Conservation (phyloP, 2,797 vertebrate species). For the Chiloscyllium punctatum region DNA sequence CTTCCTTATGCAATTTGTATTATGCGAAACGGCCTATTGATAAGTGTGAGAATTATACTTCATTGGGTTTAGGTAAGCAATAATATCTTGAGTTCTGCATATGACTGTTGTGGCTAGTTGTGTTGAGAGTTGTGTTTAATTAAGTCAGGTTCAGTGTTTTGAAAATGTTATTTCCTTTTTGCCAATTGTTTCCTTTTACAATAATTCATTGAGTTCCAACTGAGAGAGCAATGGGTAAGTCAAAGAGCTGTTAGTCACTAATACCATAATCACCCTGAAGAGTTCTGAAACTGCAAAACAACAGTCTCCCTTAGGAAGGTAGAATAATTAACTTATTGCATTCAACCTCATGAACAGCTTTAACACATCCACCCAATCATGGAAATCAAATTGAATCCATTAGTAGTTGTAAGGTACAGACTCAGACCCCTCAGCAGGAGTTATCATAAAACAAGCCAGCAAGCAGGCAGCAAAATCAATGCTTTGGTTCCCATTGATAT, state of each 20-base stretch:
- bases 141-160: not conserved
- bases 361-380: not conserved
- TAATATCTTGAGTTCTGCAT: not conserved
- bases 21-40: constrained; percentile 64
- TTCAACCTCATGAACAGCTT: not conserved
- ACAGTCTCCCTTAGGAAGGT: not conserved
- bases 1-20: constrained; percentile 62
- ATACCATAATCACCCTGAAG: not conserved
- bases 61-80: constrained; percentile 60
- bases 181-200: not conserved
- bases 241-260: not conserved
- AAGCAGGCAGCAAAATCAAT: not conserved
- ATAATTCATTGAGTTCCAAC: not conserved
- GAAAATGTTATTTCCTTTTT: not conserved
- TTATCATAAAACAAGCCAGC: not conserved
- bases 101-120: not conserved
- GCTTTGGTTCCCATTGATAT: not conserved
- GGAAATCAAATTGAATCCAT: not conserved
- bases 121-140: not conserved
- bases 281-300: not conserved
- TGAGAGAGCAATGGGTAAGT: not conserved
- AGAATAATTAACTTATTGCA: not conserved
- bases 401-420: not conserved
- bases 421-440: not conserved
- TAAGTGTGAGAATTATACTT: constrained; percentile 61